Conservation (phyloP, 1,140 invertebrate species). For the Ctenoplectra terminalis region DNA sequence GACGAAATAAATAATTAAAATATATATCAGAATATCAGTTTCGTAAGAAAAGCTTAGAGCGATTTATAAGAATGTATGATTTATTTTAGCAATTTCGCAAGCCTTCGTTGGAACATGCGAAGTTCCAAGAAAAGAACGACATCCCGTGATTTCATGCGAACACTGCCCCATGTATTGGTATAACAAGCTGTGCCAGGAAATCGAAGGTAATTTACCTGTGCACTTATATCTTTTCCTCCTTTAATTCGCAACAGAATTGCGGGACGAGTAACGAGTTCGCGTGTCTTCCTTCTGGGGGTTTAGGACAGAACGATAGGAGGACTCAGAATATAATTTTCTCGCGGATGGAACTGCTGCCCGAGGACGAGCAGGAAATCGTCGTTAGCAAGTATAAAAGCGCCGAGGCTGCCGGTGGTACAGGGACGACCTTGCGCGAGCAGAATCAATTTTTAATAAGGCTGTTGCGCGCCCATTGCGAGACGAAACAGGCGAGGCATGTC, state of each 20-base stretch:
- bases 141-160: constrained; percentile 87
- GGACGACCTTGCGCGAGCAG: constrained; percentile 87
- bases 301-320: constrained; percentile 89
- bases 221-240: background rate
- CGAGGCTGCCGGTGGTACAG: constrained; percentile 83
- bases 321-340: constrained; percentile 91
- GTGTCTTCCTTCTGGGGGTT: background rate
- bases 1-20: background rate
- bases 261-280: background rate
- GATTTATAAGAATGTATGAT: background rate
- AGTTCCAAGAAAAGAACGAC: constrained; percentile 82
- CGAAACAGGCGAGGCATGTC: constrained; percentile 92
- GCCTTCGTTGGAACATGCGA: constrained; percentile 89
- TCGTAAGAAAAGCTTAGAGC: background rate
- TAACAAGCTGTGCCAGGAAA: constrained; percentile 93
- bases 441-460: constrained; percentile 96
- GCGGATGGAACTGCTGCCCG: constrained; percentile 90
- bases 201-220: constrained; percentile 86
- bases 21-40: background rate
- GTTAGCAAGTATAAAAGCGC: constrained; percentile 92
- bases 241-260: constrained; percentile 7
- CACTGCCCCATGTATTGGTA: constrained; percentile 98
- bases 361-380: constrained; percentile 92
- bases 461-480: constrained; percentile 93
- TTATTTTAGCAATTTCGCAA: constrained; percentile 90